phyloP scores from a whole-genome alignment of 2,113 vertebrate genomes.

The Oncorhynchus kisutch region DNA sequence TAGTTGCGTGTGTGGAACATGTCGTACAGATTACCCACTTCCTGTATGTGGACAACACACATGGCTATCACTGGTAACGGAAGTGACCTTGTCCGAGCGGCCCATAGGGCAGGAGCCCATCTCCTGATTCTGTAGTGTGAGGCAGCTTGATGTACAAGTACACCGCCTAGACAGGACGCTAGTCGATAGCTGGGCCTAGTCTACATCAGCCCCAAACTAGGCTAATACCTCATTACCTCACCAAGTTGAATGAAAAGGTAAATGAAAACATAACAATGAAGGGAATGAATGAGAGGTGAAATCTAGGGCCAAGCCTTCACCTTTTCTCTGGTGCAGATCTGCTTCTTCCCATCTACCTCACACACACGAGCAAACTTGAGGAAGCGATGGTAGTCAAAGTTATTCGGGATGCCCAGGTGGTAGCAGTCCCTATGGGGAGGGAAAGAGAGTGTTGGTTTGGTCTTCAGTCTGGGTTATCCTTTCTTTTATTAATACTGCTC shows the following conservation, averaged over 20 bases:
- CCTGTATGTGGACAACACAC: constrained; percentile 65
- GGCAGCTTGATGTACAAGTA: too few relatives aligned
- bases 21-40: constrained; percentile 89
- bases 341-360: constrained; percentile 75
- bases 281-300: too few relatives aligned
- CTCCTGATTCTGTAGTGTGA: too few relatives aligned
- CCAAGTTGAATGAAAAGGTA: too few relatives aligned
- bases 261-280: too few relatives aligned
- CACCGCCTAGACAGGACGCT: too few relatives aligned
- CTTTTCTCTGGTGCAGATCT: constrained; percentile 92
- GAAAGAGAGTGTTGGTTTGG: neutral
- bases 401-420: constrained; percentile 92
- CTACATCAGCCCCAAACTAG: too few relatives aligned
- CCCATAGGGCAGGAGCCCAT: too few relatives aligned
- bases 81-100: too few relatives aligned
- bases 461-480: neutral
- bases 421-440: constrained; percentile 83
- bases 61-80: neutral
- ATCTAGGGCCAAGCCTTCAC: constrained; percentile 55
- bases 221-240: too few relatives aligned
- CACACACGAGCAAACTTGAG: constrained; percentile 89
- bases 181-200: too few relatives aligned
- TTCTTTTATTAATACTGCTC: neutral
- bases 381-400: constrained; percentile 88
- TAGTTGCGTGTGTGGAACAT: constrained; percentile 92